Base-by-base conservation (phyloP, 2,888 invertebrate genomes). In the Patella pellucida region DNA sequence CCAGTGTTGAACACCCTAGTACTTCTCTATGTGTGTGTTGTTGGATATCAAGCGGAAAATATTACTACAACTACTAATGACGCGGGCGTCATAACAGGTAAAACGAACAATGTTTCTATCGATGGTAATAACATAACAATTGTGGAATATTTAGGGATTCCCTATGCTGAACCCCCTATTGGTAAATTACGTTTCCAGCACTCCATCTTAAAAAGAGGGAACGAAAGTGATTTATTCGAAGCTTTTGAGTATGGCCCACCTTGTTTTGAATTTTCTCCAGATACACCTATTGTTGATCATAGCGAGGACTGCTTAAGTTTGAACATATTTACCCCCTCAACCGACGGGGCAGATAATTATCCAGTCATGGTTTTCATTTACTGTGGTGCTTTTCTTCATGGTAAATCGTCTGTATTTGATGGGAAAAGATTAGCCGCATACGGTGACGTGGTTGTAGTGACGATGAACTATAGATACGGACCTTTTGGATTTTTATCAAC, bases 401-500 rank as follows among this genome's bases (percentile, higher is more conserved):
- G 83, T 11, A 81, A 82, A 62, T 78, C 79, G 12, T 79, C 77
- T 73, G 81, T 80, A 68, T 83, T 82, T 68, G 79, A 81, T 14
- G 84, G 79, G 4, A 78, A 81, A 70, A 80, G 79, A 23, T 73
- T 85, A 1, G 80, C 83, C 0, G 69, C 76, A 19, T 70, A 78
- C 52, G 79, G 79, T 12, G 78, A 84, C 27, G 79, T 83, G 0
- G 75, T 85, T 19, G 81, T 85, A 9, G 82, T 84, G 0, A 85
- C 84, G 1, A 77, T 84, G 3, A 85, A 86, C 68, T 85, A 86
- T 71, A 74, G 86, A 52, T 67, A 86, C 3, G 81, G 81, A 2
- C 73, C 82, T 2, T 76, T 86, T 11, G 86, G 86, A 41, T 88
- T 87, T 77, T 74, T 88, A 52, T 80, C 83, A 27, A 79, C 85